Evolutionary conservation across 2,797 vertebrate genomes (phyloP).

Genomic region (Hirundo rustica): DNA sequence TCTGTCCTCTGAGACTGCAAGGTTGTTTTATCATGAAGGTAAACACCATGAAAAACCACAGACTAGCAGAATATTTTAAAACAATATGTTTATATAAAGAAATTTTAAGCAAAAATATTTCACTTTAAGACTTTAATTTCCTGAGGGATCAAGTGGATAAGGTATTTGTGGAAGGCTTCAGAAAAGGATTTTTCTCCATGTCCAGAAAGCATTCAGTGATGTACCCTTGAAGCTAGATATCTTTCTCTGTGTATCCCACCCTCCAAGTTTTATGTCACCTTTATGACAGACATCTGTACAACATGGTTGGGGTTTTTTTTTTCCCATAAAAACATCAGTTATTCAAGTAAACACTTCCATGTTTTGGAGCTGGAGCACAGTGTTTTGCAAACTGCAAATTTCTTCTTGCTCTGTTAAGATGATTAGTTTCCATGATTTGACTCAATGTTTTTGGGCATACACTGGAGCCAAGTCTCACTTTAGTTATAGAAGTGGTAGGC

Average conservation of each 20-base stretch:
- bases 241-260: not conserved
- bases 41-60: not conserved
- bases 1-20: not conserved
- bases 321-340: not conserved
- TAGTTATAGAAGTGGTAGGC: not conserved
- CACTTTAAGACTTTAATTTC: not conserved
- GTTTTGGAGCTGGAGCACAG: not conserved
- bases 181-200: not conserved
- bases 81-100: not conserved
- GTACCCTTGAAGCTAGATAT: not conserved
- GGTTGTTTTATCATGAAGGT: not conserved
- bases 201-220: not conserved
- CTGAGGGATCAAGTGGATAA: not conserved
- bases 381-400: not conserved
- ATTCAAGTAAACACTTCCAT: not conserved
- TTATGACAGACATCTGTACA: not conserved
- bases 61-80: not conserved
- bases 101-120: not conserved
- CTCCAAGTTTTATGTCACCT: not conserved
- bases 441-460: not conserved
- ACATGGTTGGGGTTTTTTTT: rapidly evolving
- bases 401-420: not conserved
- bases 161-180: not conserved
- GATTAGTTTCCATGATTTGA: not conserved
- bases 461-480: not conserved